Conservation (phyloP, 2,797 vertebrate species). For the Acipenser ruthenus region DNA sequence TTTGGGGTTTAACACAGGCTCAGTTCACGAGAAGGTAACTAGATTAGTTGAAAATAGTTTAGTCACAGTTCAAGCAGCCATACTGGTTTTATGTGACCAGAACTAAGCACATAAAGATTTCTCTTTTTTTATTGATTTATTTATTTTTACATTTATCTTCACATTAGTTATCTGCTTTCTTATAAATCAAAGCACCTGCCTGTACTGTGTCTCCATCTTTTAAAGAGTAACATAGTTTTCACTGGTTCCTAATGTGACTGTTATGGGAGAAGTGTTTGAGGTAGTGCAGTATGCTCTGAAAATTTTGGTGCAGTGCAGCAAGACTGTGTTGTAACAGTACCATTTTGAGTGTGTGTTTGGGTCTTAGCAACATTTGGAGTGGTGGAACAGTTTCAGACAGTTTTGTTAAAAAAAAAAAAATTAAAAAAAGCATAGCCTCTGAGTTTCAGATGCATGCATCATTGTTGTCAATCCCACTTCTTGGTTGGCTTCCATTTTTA, state of each 20-base stretch:
- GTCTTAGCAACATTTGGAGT: slow-evolving; percentile 49
- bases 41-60: too few species aligned
- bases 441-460: slow-evolving; percentile 46
- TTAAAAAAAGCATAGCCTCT: slow-evolving; percentile 32
- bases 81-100: too few species aligned
- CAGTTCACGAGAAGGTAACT: too few species aligned
- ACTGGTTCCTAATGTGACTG: slow-evolving; percentile 18
- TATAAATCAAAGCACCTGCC: too few species aligned
- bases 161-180: too few species aligned
- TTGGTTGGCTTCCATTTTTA: slow-evolving; percentile 22
- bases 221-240: neutral
- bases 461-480: slow-evolving; percentile 30
- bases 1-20: too few species aligned
- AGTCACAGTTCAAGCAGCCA: too few species aligned
- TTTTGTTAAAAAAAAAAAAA: slow-evolving; percentile 33
- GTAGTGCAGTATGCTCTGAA: slow-evolving; percentile 66
- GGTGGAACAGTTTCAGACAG: slow-evolving; percentile 58
- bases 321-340: slow-evolving; percentile 70
- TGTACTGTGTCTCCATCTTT: too few species aligned
- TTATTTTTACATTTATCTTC: too few species aligned
- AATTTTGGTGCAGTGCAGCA: slow-evolving; percentile 83
- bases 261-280: slow-evolving; percentile 55
- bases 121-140: too few species aligned
- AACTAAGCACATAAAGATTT: too few species aligned
- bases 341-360: slow-evolving; percentile 51